Base-by-base conservation (phyloP, 2,113 vertebrate species). In the Sapajus apella region DNA sequence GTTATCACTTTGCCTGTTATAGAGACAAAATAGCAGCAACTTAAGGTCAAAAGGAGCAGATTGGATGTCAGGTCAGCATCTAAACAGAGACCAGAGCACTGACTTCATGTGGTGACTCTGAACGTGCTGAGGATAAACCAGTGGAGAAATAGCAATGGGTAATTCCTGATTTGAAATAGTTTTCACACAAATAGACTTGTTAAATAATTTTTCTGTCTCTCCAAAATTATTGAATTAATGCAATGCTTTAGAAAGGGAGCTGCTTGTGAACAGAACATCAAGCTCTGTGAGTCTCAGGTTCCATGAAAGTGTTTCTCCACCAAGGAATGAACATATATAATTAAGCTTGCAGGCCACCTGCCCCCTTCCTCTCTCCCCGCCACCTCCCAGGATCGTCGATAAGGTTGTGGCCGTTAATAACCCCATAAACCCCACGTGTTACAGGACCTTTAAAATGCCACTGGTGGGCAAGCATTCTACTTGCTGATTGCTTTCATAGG, bases 11-110 rank as follows among this genome's bases (percentile, higher is more conserved):
- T 43, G 35, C 35, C 61, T 52, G 35, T 75, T 43, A 13, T 30
- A 35, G 92, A 96, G 93, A 92, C 75, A 93, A 56, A 87, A 4
- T n/a, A 43, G 32, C 72, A 30, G 70, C 86, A 73, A n/a, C 0
- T 13, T 50, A 16, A 96, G 95, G 98, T 85, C 97, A 72, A 1
- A 73, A 66, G 83, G 55, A 55, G 47, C 72, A 21, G 77, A 80
- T 40, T 91, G 73, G 43, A 2, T 50, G 81, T 40, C 35, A 91
- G 87, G 92, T 10, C 88, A 87, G 91, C 96, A 10, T 52, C 47
- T 87, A 90, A 81, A 6, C 55, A 55, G 87, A 85, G 56, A 66
- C 11, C 56, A 92, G 84, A 93, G 18, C 47, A 20, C 12, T 21
- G 73, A 1, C 0, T 11, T 23, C 25, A 0, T 0, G 7, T 8